These are phyloP conservation scores for Phenganax subtilis DNA, from an alignment of 92 coral and sea anemone genomes.

Conservation along the genomic window DNA sequence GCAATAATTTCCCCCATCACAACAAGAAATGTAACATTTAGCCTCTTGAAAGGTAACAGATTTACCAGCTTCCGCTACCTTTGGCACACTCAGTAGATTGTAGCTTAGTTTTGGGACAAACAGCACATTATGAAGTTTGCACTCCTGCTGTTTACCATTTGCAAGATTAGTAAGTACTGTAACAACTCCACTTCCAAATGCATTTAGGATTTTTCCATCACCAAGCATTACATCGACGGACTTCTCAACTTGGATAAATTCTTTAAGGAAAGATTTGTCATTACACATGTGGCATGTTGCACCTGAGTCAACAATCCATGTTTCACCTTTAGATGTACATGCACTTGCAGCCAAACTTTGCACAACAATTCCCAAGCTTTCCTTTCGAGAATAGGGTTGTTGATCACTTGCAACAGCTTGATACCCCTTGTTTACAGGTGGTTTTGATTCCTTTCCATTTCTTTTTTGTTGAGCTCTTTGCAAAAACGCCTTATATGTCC, in stretches of 20 bases:
- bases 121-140: conserved; percentile 46
- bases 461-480: conserved; percentile 26
- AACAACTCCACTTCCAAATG: conserved; percentile 46
- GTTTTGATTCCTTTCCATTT: neutral
- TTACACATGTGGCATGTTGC: too few species aligned
- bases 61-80: conserved; percentile 42
- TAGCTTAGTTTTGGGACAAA: conserved; percentile 51
- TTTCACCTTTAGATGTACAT: neutral
- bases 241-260: conserved; percentile 22
- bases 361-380: conserved; percentile 50
- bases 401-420: neutral
- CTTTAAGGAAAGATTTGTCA: conserved; percentile 29
- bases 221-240: conserved; percentile 15
- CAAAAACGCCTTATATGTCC: conserved; percentile 43
- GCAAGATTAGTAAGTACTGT: conserved; percentile 39
- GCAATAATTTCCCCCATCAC: conserved; percentile 45
- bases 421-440: conserved; percentile 4
- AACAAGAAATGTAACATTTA: conserved; percentile 44
- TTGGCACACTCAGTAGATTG: conserved; percentile 47
- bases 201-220: conserved; percentile 49
- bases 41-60: conserved; percentile 42
- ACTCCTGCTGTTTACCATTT: conserved; percentile 46
- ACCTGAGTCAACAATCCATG: too few species aligned
- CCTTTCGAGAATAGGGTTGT: conserved; percentile 32
- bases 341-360: conserved; percentile 44